These are phyloP conservation scores for Triplophysa bombifrons DNA, from an alignment of 2,797 vertebrate genomes.

Conservation along the genomic window DNA sequence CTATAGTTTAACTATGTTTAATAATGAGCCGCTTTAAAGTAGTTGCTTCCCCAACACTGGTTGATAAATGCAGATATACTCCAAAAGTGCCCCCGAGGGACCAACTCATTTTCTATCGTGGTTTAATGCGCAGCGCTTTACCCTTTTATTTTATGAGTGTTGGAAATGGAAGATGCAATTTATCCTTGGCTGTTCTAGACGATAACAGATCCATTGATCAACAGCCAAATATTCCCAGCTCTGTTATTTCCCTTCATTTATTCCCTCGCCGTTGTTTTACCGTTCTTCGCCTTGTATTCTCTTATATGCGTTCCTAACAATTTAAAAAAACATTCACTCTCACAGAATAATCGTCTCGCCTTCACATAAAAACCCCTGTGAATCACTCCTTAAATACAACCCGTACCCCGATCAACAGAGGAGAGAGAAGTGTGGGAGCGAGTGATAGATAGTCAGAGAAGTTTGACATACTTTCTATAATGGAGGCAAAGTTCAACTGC, in stretches of 20 bases:
- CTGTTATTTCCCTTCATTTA: slow-evolving; percentile 38
- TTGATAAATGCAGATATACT: slow-evolving; percentile 33
- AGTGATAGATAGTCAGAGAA: slow-evolving; percentile 7
- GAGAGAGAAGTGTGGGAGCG: slow-evolving; percentile 34
- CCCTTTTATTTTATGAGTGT: background rate
- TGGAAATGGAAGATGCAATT: slow-evolving; percentile 15
- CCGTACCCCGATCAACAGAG: slow-evolving; percentile 58
- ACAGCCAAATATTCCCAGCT: slow-evolving; percentile 9
- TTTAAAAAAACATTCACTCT: slow-evolving; percentile 43
- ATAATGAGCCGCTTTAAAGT: slow-evolving; percentile 1
- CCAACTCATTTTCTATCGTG: slow-evolving; percentile 1
- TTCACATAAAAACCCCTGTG: slow-evolving; percentile 56
- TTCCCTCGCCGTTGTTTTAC: slow-evolving; percentile 9
- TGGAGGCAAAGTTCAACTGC: slow-evolving; percentile 56
- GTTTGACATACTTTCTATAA: slow-evolving; percentile 51
- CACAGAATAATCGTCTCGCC: slow-evolving; percentile 57
- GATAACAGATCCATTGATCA: slow-evolving; percentile 40
- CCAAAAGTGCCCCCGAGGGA: slow-evolving; percentile 24
- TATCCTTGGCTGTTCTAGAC: background rate
- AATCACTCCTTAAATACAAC: slow-evolving; percentile 67
- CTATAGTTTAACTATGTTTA: slow-evolving; percentile 25
- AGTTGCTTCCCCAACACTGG: slow-evolving; percentile 12
- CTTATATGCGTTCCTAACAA: slow-evolving; percentile 38
- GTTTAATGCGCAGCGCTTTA: slow-evolving; percentile 16
- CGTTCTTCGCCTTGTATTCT: slow-evolving; percentile 18